Base-by-base conservation (phyloP, 2,113 vertebrate species). In the Delphinus delphis region DNA sequence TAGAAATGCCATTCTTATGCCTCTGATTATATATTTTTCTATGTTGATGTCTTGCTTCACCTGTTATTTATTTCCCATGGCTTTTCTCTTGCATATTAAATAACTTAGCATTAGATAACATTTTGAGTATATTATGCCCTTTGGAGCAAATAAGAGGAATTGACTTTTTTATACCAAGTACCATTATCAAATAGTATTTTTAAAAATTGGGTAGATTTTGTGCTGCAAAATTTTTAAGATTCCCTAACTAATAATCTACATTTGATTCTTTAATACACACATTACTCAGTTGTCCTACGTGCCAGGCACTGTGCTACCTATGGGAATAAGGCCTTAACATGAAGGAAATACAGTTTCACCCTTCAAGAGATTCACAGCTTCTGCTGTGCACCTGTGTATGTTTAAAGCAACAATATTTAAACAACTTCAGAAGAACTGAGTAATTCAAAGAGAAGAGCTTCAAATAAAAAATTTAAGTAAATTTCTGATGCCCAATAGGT, bases 81-180 rank as follows among this genome's bases (percentile, higher is more conserved):
- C 12, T 87, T 77, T 83, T 77, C 68, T 95, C 73, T 96, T 87
- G 44, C 9, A 88, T 93, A 82, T 86, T 93, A 90, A 90, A 71
- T 68, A 14, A 63, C 85, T 71, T 81, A 68, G 53, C 31, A 83
- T 71, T 63, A 96, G 33, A 80, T 63, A 63, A 71, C 8, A 62
- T 50, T 88, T 81, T 83, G 7, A 90, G 10, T 95, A 50, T 44
- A 79, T 71, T 73, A 73, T n/a, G 14, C 20, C 92, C 8, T 90
- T 67, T 88, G 65, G 74, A 71, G 14, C 33, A 92, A 89, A 92
- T 50, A 62, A 58, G 20, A 21, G 18, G 88, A 96, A 55, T 88
- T 71, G 65, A 55, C 14, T 88, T 93, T 87, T 93, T 58, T 65
- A 15, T 20, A 50, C 25, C 12, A 84, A 82, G 50, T 90, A 88